Evolutionary conservation across 1,140 invertebrate species (phyloP).

Genomic region (Drosophila subobscura): DNA sequence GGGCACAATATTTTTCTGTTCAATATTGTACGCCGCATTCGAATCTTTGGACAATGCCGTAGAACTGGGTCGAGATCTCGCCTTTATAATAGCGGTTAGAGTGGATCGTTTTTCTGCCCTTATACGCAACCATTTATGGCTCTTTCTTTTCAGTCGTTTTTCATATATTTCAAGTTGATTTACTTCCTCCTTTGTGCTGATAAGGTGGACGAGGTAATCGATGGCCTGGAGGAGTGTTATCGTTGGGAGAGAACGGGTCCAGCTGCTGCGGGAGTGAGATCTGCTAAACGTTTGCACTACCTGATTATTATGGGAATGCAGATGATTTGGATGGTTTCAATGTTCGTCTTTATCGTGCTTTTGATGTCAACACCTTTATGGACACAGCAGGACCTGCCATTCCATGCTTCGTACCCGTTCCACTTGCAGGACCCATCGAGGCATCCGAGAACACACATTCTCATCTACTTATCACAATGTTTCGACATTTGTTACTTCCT

Average conservation of each 20-base stretch:
- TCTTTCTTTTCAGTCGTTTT: constrained; percentile 6
- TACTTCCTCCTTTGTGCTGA: constrained; percentile 17
- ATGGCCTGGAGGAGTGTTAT: constrained; percentile 27
- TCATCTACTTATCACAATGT: constrained; percentile 31
- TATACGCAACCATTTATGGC: not conserved
- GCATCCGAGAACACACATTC: constrained; percentile 18
- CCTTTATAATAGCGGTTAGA: constrained; percentile 29
- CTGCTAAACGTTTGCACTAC: constrained; percentile 22
- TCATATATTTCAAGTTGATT: constrained; percentile 13
- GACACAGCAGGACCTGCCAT: constrained; percentile 42
- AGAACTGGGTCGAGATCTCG: constrained; percentile 37
- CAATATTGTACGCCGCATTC: not conserved
- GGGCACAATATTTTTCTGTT: not conserved
- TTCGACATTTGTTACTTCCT: constrained; percentile 15
- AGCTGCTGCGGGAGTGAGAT: not conserved
- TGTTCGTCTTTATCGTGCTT: constrained; percentile 2
- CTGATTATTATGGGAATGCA: not conserved
- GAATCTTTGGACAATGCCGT: constrained; percentile 27
- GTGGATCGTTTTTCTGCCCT: no score
- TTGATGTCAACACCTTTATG: constrained; percentile 29
- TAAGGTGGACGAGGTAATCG: constrained; percentile 28
- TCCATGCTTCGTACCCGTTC: constrained; percentile 44
- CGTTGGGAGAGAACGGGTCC: not conserved
- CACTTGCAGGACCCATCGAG: constrained; percentile 28
- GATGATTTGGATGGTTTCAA: constrained; percentile 2